Conservation (phyloP, 1,140 invertebrate genomes). For the Phthorimaea operculella region DNA sequence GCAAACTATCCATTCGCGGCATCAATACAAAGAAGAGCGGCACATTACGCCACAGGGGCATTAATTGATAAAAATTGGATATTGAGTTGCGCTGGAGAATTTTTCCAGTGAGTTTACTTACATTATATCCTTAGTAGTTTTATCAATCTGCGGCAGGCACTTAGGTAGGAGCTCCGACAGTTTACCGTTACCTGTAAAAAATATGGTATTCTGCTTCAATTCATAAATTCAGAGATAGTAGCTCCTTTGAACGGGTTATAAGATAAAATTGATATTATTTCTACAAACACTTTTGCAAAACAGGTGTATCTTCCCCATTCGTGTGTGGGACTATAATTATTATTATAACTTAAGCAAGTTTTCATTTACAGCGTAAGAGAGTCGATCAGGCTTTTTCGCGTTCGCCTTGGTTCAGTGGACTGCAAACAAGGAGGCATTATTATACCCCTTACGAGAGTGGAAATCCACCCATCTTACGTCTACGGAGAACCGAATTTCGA, state of each 20-base stretch:
- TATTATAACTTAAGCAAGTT: background rate
- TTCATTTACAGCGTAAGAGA: conserved; percentile 38
- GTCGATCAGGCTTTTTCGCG: conserved; percentile 40
- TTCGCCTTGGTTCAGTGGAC: conserved; percentile 43
- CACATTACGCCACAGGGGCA: conserved; percentile 45
- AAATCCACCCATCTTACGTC: conserved; percentile 40
- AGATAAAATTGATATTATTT: no score
- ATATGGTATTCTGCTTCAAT: no score
- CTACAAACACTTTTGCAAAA: no score
- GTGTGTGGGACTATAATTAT: no score
- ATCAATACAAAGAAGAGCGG: conserved; percentile 40
- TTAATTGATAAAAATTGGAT: conserved; percentile 41
- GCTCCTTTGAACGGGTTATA: no score
- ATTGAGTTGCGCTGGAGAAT: conserved; percentile 35
- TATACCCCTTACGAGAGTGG: conserved; percentile 34
- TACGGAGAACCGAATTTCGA: conserved; percentile 35
- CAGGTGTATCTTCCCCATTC: no score
- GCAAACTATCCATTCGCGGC: conserved; percentile 36
- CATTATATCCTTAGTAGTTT: background rate
- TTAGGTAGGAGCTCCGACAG: no score
- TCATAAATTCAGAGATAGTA: no score
- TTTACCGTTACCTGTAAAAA: no score
- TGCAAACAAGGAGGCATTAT: conserved; percentile 46
- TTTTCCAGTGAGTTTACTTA: conserved; percentile 40
- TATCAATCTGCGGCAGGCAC: no score